Percentiles rank a stretch among this genome's conserved stretches.
Evolutionary conservation across 2,888 invertebrate genomes (phyloP).

Genomic region (Darwinula stevensoni): DNA sequence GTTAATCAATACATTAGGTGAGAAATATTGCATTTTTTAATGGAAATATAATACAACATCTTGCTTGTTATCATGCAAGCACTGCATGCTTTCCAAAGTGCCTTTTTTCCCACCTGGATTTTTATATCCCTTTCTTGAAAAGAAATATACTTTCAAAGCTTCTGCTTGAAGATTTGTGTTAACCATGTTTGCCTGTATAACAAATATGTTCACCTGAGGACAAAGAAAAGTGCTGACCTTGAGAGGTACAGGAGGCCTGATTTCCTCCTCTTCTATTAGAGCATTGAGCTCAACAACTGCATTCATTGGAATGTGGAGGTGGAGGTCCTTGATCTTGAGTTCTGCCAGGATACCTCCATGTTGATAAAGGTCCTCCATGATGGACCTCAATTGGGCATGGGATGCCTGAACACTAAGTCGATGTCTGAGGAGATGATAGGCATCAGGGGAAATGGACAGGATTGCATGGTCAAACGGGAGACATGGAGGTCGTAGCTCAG

Average conservation of each 20-base stretch:
- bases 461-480: background rate
- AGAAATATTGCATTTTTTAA: too few relatives aligned
- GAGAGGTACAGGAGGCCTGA: background rate
- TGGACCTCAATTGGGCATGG: background rate
- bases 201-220: too few relatives aligned
- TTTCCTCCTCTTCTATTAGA: constrained; percentile 1
- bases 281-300: background rate
- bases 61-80: too few relatives aligned
- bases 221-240: too few relatives aligned
- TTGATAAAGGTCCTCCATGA: background rate
- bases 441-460: background rate
- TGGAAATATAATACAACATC: too few relatives aligned
- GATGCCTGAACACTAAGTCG: background rate
- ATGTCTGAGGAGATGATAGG: background rate
- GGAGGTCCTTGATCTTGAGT: background rate
- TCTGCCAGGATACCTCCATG: background rate
- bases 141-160: too few relatives aligned
- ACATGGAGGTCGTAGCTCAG: background rate
- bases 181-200: too few relatives aligned
- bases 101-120: too few relatives aligned
- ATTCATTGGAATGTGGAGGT: background rate
- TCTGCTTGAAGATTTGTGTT: too few relatives aligned
- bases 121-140: too few relatives aligned
- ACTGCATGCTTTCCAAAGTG: too few relatives aligned
- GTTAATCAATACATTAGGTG: too few relatives aligned